These are phyloP conservation scores for Scaptomyza graminum DNA, from an alignment of 1,140 invertebrate genomes.

Conservation along the genomic window DNA sequence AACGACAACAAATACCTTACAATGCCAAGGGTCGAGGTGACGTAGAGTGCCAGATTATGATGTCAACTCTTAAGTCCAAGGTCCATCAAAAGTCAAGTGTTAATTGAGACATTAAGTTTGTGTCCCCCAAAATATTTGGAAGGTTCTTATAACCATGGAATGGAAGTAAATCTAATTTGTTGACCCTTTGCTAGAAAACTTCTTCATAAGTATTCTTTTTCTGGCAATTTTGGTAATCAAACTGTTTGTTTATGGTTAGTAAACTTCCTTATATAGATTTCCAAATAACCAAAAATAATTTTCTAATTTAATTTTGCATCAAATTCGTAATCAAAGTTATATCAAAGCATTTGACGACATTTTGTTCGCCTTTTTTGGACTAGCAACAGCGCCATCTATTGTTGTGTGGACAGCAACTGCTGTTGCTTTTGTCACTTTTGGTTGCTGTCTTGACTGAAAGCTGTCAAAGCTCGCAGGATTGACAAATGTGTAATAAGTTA, in stretches of 20 bases:
- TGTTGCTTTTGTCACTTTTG: slow-evolving; percentile 18
- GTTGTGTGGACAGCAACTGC: slow-evolving; percentile 1
- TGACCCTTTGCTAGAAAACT: too few species aligned
- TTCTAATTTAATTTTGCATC: too few species aligned
- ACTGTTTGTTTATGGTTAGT: too few species aligned
- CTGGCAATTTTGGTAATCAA: too few species aligned
- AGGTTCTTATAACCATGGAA: too few species aligned
- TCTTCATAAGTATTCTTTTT: too few species aligned
- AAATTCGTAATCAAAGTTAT: too few species aligned
- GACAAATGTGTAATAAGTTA: slow-evolving; percentile 6
- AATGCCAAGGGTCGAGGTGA: slow-evolving; percentile 5
- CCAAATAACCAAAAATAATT: not conserved
- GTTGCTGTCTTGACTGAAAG: slow-evolving; percentile 71
- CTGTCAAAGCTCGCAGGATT: slow-evolving; percentile 62
- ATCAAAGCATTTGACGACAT: too few species aligned
- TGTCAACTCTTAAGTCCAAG: slow-evolving; percentile 47
- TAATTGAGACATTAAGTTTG: slow-evolving; percentile 34
- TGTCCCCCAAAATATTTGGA: too few species aligned
- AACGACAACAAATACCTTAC: slow-evolving; percentile 11
- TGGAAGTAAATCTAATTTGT: too few species aligned
- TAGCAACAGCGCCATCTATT: slow-evolving; percentile 56
- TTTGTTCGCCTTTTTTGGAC: not conserved
- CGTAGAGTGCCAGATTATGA: slow-evolving; percentile 53
- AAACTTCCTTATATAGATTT: too few species aligned
- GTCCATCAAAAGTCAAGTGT: slow-evolving; percentile 57